These are phyloP conservation scores for Neodon shergylaensis DNA, from an alignment of 2,113 vertebrate species.

Conservation along the genomic window DNA sequence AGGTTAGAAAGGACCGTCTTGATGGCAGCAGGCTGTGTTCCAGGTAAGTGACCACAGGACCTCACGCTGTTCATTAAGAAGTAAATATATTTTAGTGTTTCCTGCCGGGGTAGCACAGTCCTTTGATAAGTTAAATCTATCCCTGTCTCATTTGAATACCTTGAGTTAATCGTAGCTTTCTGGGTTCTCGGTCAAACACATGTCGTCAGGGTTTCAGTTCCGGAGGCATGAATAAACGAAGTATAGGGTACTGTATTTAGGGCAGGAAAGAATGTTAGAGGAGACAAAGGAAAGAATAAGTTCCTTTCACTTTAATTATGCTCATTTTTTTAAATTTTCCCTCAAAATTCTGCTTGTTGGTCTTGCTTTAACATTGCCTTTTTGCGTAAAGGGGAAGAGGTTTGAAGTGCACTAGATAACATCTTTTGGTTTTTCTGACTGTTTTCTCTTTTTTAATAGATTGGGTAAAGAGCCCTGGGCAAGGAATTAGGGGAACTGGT, in stretches of 20 bases:
- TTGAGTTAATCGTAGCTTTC: slow-evolving; percentile 34
- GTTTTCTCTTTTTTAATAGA: background rate
- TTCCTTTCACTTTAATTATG: slow-evolving; percentile 27
- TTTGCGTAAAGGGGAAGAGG: background rate
- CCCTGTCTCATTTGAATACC: background rate
- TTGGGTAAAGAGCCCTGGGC: background rate
- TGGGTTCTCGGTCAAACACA: slow-evolving; percentile 47
- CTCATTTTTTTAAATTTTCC: slow-evolving; percentile 16
- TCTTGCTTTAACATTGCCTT: slow-evolving; percentile 42
- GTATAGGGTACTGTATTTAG: background rate
- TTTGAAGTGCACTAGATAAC: slow-evolving; percentile 22
- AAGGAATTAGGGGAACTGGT: slow-evolving; percentile 43
- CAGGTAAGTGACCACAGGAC: background rate
- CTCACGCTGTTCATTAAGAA: background rate
- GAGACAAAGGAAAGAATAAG: background rate
- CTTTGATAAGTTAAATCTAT: slow-evolving; percentile 2
- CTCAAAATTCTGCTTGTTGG: background rate
- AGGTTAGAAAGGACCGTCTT: slow-evolving; percentile 1
- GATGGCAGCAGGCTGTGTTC: background rate
- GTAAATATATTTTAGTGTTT: background rate
- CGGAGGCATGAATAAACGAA: background rate
- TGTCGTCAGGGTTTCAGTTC: background rate
- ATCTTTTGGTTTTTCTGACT: background rate
- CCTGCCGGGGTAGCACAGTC: background rate
- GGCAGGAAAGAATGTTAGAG: slow-evolving; percentile 1